Base-by-base conservation (phyloP, 1,140 invertebrate genomes). In the Cardiocondyla obscurior region DNA sequence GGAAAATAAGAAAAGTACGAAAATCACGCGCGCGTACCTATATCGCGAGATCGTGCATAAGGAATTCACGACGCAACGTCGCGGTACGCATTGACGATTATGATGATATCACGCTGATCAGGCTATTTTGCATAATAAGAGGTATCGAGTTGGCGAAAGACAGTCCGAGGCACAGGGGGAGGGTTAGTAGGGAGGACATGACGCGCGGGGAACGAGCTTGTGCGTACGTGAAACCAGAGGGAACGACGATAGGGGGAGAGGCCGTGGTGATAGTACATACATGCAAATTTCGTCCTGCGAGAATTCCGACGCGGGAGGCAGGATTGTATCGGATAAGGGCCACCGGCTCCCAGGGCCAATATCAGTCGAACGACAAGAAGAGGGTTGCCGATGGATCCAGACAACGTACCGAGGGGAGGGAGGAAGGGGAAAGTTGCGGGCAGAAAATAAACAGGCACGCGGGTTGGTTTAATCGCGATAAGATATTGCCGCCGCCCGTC, bases 81-180 rank as follows among this genome's bases (percentile, higher is more conserved):
- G 49, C 86, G 85, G 84, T 85, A 85, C 69, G 85, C 60, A 86
- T 91, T 92, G 85, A 89, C 90, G 88, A 87, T 91, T 89, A 90
- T 88, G 89, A 92, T 84, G 89, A 87, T 91, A 91, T 90, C 91
- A 87, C 79, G 62, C 85, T 87, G 89, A 92, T 92, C 88, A 86
- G 72, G 76, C 87, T 90, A 87, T 82, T 92, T 92, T 90, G 86
- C 91, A 92, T 92, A 92, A 92, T 92, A 91, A 90, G 90, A 89
- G 79, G 84, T 83, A 86, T 85, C 85, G 85, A 86, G 82, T 86
- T 81, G 84, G 82, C 81, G 77, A 70, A 76, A 83, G 85, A 88
- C 46, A 84, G 87, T 70, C 74, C 64, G 65, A 69, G 25, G n/a
- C n/a, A n/a, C n/a, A n/a, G n/a, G n/a, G 12, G 16, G 67, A 0